These are phyloP conservation scores for Argynnis bischoffii DNA, from an alignment of 2,888 invertebrate genomes.

Conservation along the genomic window DNA sequence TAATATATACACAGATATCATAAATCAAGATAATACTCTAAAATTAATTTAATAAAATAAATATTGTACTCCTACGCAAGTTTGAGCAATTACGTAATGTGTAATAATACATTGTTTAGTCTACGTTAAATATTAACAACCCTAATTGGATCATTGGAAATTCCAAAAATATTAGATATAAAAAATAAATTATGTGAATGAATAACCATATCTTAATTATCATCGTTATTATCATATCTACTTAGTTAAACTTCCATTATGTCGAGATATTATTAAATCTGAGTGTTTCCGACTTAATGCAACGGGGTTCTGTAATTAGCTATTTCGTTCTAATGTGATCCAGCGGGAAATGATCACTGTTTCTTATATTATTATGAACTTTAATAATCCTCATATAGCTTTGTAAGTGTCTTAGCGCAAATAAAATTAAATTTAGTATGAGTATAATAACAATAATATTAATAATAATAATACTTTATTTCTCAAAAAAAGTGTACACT, in stretches of 20 bases:
- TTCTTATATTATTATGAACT: slow-evolving; percentile 20
- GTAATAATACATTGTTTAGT: too few relatives aligned
- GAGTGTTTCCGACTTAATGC: slow-evolving; percentile 18
- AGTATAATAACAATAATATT: too few relatives aligned
- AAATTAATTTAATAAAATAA: too few relatives aligned
- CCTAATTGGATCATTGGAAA: background rate
- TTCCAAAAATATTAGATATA: background rate
- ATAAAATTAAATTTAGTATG: background rate
- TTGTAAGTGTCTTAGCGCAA: slow-evolving; percentile 8
- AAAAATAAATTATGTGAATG: slow-evolving; percentile 11
- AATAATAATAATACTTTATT: too few relatives aligned
- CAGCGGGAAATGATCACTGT: slow-evolving; percentile 10
- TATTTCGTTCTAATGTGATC: slow-evolving; percentile 15
- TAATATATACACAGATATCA: too few relatives aligned
- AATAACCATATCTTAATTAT: slow-evolving; percentile 33
- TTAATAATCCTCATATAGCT: slow-evolving; percentile 14
- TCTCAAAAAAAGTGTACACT: too few relatives aligned
- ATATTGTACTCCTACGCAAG: too few relatives aligned
- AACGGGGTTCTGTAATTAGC: slow-evolving; percentile 15
- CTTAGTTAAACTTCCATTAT: slow-evolving; percentile 32
- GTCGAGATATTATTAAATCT: slow-evolving; percentile 22
- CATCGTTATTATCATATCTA: slow-evolving; percentile 27
- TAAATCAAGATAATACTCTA: too few relatives aligned
- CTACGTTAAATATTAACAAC: too few relatives aligned
- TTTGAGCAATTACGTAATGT: too few relatives aligned